A percentile compares a stretch with the other conserved stretches of the same genome.
Evolutionary conservation across 1,140 invertebrate species (phyloP).

Genomic region (Lucilia cuprina): DNA sequence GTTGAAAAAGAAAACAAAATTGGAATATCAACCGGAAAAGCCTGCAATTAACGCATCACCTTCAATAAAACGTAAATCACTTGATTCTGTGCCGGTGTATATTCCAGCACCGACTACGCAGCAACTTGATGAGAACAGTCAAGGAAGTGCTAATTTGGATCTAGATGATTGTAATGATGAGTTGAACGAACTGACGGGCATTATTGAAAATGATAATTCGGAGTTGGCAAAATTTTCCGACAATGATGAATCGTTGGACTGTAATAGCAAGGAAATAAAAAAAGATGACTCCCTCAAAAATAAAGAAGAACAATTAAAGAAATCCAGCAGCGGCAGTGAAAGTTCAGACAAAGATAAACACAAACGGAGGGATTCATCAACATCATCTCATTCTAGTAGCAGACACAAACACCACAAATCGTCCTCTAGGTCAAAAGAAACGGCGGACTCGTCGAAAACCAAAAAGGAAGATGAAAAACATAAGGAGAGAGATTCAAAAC

Average conservation of each 20-base stretch:
- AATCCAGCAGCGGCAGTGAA: background rate
- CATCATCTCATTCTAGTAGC: background rate
- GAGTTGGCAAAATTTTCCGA: background rate
- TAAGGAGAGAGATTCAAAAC: conserved; percentile 1
- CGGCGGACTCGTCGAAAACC: background rate
- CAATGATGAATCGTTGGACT: background rate
- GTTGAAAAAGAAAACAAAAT: conserved; percentile 45
- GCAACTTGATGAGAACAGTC: background rate
- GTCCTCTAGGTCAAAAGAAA: conserved; percentile 2
- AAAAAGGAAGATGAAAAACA: background rate
- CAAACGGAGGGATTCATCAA: conserved; percentile 24
- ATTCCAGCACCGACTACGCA: conserved; percentile 60
- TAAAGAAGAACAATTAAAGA: background rate
- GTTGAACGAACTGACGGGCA: conserved; percentile 33
- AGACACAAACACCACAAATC: conserved; percentile 29
- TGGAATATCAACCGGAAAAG: conserved; percentile 59
- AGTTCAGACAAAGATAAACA: background rate
- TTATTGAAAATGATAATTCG: conserved; percentile 23
- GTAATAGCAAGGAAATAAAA: background rate
- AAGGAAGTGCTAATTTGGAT: conserved; percentile 19
- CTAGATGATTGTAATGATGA: conserved; percentile 40
- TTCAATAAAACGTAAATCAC: conserved; percentile 40
- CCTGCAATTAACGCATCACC: conserved; percentile 56
- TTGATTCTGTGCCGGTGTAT: conserved; percentile 60
- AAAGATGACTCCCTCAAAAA: background rate